phyloP scores from a whole-genome alignment of 2,113 vertebrate genomes.

The Pelecanoides urinatrix region DNA sequence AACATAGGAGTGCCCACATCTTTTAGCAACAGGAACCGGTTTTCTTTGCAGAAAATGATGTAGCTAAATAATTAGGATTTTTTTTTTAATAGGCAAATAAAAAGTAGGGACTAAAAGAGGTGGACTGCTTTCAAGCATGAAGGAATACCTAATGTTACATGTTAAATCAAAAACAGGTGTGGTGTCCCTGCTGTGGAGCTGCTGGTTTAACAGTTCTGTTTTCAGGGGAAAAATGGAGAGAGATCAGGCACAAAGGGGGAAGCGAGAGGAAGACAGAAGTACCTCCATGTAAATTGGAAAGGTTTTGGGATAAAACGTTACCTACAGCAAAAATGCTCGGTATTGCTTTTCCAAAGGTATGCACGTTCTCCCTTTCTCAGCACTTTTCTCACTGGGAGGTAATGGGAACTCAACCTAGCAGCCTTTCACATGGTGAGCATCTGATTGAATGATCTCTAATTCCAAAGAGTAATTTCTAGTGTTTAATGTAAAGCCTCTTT shows the following conservation, averaged over 20 bases:
- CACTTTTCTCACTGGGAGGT: not conserved
- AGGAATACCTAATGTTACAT: not conserved
- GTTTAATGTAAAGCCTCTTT: slow-evolving; percentile 10
- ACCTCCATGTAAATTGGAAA: not conserved
- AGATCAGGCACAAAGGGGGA: too few relatives aligned
- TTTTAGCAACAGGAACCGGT: not conserved
- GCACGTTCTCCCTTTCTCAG: not conserved
- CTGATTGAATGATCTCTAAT: not conserved
- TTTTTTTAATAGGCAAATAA: not conserved
- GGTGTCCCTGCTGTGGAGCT: not conserved
- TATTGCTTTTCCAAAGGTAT: not conserved
- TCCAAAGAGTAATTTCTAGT: not conserved
- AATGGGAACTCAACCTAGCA: not conserved
- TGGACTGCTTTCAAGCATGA: not conserved
- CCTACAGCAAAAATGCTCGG: accelerated
- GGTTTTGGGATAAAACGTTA: not conserved
- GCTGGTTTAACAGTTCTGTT: not conserved
- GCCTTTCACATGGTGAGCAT: not conserved
- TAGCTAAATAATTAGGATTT: not conserved
- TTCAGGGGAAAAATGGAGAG: too few relatives aligned
- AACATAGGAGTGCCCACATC: not conserved
- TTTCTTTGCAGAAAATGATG: not conserved
- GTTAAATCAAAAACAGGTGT: not conserved
- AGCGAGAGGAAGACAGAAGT: not conserved
- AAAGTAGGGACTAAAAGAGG: not conserved